Evolutionary conservation across 2,797 vertebrate species (phyloP), one percentile per base, ranked within the genome.

Genomic region (Esox lucius): DNA sequence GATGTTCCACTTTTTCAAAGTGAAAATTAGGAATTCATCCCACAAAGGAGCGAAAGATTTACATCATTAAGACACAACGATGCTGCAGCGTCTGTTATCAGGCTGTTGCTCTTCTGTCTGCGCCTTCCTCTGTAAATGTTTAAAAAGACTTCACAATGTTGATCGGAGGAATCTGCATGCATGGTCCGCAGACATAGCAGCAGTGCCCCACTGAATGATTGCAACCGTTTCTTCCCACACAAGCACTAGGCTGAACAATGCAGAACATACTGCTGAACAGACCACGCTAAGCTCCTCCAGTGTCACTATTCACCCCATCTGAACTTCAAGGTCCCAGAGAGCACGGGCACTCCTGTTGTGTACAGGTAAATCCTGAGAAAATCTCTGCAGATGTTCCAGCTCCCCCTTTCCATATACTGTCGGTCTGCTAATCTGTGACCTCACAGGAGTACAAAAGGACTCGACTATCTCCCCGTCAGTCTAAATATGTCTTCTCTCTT

Each of bases 1-100:
- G 89, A 89, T 91, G 88, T 87, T 90, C 72, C 56, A 78, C 77
- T 85, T 84, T 84, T 72, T 61, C 56, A 61, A 76, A 86, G 69
- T 66, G 65, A 19, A 72, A 42, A 76, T 88, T 81, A 77, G 64
- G 7, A 76, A 85, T 86, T 86, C 73, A 81, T 80, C 79, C 67
- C 35, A 73, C 80, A 84, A 75, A 72, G 74, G 24, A 85, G 79
- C 70, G 66, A 67, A 85, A 81, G 87, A 90, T 89, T 82, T 75
- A 77, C 77, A 82, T 84, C 77, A 82, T 82, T 79, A 48, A 81
- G 75, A 75, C 80, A 72, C 76, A 70, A 70, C 65, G 76, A 17
- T 72, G 68, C 26, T 17, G 28, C 24, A 11, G 61, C 75, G 82
- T 75, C 72, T 78, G 84, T 80, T 73, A 33, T 33, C 8, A 3